Evolutionary conservation across 2,113 vertebrate species (phyloP), one percentile per base, ranked within the genome.

Genomic region (Merops nubicus): DNA sequence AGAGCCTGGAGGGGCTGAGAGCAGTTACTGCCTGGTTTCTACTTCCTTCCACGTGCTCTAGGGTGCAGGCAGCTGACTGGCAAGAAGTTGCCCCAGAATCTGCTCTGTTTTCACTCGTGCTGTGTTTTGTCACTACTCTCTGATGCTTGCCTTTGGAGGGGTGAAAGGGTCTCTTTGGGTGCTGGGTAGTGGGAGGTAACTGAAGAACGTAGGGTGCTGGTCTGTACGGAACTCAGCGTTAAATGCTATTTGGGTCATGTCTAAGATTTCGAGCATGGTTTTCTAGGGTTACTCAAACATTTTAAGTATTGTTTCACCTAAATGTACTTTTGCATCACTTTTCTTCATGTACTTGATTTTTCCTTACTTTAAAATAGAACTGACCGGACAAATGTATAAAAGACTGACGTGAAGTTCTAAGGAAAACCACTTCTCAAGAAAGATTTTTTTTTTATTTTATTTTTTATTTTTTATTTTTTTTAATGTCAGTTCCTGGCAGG

Each of bases 141-240:
- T 47, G 14, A 5, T 0, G 0, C 28, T 65, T 31, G 12, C 3
- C 19, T 60, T 34, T 5, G 5, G 53, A 20, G 12, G 28, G 9
- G 10, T 63, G 25, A 50, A 34, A 33, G 33, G 12, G 1, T 57
- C 25, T 29, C 31, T 42, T 22, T 29, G 31, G 17, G 25, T 53
- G 23, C 45, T 53, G 40, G 17, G 16, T 4, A 26, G 33, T 34
- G 9, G 48, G 17, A 31, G 34, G 11, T 4, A 63, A 81, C 72
- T 63, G 17, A 54, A 20, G 57, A 63, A 43, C 17, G 25, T 25
- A 25, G 33, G 11, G 15, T 48, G 33, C 7, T 56, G 9, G 7
- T 64, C 29, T 31, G 0, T 20, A 47, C 47, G 25, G 63, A 79
- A 64, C 21, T 45, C 20, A 64, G 6, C 43, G 5, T 53, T 26